Base-by-base conservation (phyloP, 1,140 invertebrate species). In the Sitobion miscanthi region DNA sequence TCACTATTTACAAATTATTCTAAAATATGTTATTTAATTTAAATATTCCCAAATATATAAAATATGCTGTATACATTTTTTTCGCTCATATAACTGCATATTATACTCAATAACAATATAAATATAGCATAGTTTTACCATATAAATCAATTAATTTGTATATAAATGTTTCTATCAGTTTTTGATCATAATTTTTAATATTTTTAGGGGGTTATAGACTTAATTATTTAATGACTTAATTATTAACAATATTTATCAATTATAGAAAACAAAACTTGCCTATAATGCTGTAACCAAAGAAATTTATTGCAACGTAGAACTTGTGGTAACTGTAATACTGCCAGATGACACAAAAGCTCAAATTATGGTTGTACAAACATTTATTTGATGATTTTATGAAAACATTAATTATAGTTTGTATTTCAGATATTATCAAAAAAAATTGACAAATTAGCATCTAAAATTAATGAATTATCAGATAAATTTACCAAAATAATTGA, bases 241-340 rank as follows among this genome's bases (percentile, higher is more conserved):
- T n/a, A 47, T 5, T 57, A 54, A 57, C 25, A 25, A 9, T 54
- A 38, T 54, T 38, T 54, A 42, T 89, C 38, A 23, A 57, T 89
- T 57, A 25, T 42, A 93, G 91, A 57, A 86, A 93, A 93, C 69
- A 4, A 93, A 93, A 86, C 82, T 93, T 35, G 85, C 82, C 23
- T 93, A 85, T 85, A 86, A 93, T 45, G 47, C 82, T n/a, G 14
- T 54, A 54, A 7, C 2, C 3, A 7, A 93, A 93, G 91, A 93
- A 93, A 83, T 93, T 42, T 93, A 93, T 45, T 93, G 91, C 82
- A 93, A 23, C 23, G 82, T 85, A 20, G 91, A 93, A 93, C 49
- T 93, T 52, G 91, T 93, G 30, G 47, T 93, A n/a, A 85, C 25
- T 38, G 3, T 91, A 35, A 38, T 93, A 83, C 9, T 83, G 11